Evolutionary conservation across 2,113 vertebrate species (phyloP).

Genomic region (Donacobius atricapilla): DNA sequence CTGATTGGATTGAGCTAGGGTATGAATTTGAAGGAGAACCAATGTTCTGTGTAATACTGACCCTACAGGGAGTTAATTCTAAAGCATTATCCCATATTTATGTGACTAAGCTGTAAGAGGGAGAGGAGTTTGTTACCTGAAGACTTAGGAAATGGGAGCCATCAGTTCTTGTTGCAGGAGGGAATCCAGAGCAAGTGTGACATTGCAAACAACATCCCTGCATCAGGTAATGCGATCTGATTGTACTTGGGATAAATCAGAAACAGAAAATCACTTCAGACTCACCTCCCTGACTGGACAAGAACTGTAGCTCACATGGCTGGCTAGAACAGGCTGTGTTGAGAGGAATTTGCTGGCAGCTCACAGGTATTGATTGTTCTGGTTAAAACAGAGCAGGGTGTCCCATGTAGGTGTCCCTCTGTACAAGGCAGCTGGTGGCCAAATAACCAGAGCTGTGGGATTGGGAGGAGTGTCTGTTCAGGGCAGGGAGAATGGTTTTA

Average conservation of each 20-base stretch:
- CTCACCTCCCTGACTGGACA: background rate
- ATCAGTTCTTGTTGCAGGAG: constrained; percentile 81
- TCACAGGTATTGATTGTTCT: background rate
- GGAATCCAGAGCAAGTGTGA: constrained; percentile 79
- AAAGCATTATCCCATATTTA: background rate
- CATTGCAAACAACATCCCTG: constrained; percentile 66
- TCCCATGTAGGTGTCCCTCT: background rate
- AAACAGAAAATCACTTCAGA: background rate
- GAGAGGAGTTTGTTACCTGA: constrained; percentile 69
- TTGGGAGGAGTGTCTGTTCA: background rate
- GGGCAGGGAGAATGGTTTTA: background rate
- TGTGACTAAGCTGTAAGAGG: background rate
- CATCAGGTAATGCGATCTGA: constrained; percentile 23
- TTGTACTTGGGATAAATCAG: background rate
- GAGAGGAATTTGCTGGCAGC: background rate
- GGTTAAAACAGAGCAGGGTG: background rate
- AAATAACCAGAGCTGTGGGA: background rate
- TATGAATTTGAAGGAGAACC: background rate
- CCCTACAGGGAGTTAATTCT: background rate
- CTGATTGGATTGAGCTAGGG: background rate
- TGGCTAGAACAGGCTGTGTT: background rate
- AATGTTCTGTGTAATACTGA: background rate
- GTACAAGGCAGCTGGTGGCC: background rate
- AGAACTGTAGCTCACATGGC: background rate
- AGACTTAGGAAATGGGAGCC: constrained; percentile 79